Percentiles rank a stretch among this genome's conserved stretches.
Evolutionary conservation across 2,888 invertebrate genomes (phyloP).

Genomic region (Rotaria macrura): DNA sequence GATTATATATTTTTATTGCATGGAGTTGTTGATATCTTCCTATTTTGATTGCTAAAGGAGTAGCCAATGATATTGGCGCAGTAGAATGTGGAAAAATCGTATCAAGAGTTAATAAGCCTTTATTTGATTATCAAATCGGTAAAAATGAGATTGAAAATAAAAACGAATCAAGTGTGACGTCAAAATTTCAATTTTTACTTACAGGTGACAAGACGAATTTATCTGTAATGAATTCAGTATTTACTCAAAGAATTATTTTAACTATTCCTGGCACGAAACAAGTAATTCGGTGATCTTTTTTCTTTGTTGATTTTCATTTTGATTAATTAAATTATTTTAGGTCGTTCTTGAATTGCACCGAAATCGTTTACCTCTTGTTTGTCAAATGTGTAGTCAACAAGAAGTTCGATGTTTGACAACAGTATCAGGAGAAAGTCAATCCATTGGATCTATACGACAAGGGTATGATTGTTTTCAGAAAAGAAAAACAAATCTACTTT

Average conservation of each 20-base stretch:
- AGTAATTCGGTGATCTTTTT: background rate
- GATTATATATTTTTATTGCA: background rate
- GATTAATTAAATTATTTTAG: background rate
- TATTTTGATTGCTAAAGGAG: background rate
- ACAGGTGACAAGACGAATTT: background rate
- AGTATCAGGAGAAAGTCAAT: background rate
- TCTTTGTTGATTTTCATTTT: background rate
- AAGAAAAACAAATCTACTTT: background rate
- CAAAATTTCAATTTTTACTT: background rate
- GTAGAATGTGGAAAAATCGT: background rate
- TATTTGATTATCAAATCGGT: constrained; percentile 16
- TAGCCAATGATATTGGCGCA: background rate
- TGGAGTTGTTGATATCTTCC: too few relatives aligned
- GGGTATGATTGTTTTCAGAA: background rate
- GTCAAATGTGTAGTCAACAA: background rate
- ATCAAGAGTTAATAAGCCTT: background rate
- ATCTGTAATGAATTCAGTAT: background rate
- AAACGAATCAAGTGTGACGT: background rate
- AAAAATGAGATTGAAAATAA: background rate
- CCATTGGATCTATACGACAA: background rate
- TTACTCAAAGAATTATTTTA: background rate
- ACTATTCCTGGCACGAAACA: background rate
- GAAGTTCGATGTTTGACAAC: background rate
- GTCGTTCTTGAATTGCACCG: background rate
- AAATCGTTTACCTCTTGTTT: background rate